Evolutionary conservation across 2,113 vertebrate species (phyloP), one percentile per base, ranked within the genome.

Genomic region (Nothoprocta perdicaria): DNA sequence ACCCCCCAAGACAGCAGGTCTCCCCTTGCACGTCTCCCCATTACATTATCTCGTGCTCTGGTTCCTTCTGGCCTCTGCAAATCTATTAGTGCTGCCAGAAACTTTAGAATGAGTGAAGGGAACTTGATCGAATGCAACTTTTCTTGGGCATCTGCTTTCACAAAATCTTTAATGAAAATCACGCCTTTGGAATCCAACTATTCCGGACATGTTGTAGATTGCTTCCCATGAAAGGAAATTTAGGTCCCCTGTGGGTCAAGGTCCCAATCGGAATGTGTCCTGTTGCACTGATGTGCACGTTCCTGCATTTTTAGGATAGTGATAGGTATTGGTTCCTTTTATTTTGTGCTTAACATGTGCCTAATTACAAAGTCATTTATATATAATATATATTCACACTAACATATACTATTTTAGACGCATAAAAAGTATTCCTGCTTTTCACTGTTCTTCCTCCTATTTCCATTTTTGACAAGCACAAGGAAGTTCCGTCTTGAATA

Each of bases 201-300:
- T 7, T 57, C 71, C 2, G 57, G 53, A 57, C 6, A 73, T 62
- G 22, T 41, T 45, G 58, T 45, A 23, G 4, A 45, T 71, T n/a
- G 43, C 24, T 41, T 27, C 7, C 6, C 48, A 18, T 29, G 19
- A 50, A 60, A 62, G 8, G 65, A 15, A 84, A 77, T 16, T 29
- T 1, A 31, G 55, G 33, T 48, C 4, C 13, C 62, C 33, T 3
- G 4, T 0, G 2, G 2, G 11, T 14, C 26, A 62, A 0, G 18
- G 16, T 33, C 33, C 63, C 22, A 16, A 41, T 4, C 33, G 21
- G 17, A 38, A 14, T 2, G 45, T 22, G 45, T 9, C 57, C 33
- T 22, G 29, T 18, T 9, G 11, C 77, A 48, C 23, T 5, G 4
- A 23, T 9, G 6, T 2, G 15, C 29, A 15, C 29, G n/a, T 24